A percentile compares a stretch with the other conserved stretches of the same genome.
Conservation (phyloP, 2,113 vertebrate species). For the Platysteira castanea region DNA sequence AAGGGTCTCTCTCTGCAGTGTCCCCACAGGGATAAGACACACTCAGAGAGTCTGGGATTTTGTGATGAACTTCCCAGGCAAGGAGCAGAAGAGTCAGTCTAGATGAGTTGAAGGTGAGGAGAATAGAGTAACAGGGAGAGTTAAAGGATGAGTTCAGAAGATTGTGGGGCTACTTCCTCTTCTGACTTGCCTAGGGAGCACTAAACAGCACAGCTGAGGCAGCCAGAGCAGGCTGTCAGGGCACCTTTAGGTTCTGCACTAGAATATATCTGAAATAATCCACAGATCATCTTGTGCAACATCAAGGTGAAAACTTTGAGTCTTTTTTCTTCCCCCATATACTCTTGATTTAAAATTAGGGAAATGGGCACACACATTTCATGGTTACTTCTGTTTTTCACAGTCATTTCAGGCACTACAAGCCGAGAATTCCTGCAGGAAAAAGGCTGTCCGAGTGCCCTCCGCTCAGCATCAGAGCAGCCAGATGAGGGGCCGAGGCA, state of each 20-base stretch:
- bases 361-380: neutral
- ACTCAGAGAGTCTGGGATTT: neutral
- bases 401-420: neutral
- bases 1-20: neutral
- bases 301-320: neutral
- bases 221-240: neutral
- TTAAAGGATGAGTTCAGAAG: neutral
- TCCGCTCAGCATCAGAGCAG: neutral
- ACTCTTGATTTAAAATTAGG: neutral
- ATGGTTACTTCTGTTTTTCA: neutral
- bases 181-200: neutral
- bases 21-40: neutral
- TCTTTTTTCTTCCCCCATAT: neutral
- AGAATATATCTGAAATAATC: neutral
- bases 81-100: neutral
- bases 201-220: neutral
- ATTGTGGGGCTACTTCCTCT: neutral
- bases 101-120: neutral
- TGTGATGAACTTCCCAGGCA: neutral
- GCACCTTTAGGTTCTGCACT: neutral
- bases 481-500: neutral
- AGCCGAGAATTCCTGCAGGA: neutral
- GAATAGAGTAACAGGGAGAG: neutral
- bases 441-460: neutral
- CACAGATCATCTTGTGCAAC: neutral